Conservation (phyloP, 2,888 invertebrate species). For the Drosophila stalkeri region DNA sequence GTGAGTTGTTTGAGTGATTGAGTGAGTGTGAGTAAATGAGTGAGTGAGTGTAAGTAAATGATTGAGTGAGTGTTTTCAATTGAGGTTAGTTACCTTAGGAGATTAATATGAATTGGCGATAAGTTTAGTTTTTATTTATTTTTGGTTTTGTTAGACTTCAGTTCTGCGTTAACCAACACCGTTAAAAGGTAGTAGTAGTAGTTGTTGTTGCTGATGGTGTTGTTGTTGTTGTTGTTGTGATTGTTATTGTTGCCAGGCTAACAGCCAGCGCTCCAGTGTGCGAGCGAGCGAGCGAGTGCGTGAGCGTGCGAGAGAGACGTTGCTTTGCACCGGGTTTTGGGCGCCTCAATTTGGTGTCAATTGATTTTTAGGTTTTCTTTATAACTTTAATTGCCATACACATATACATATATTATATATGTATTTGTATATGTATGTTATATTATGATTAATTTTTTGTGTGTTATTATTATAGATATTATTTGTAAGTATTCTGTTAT, state of each 20-base stretch:
- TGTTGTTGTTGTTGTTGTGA: not conserved
- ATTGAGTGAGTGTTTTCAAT: constrained; percentile 31
- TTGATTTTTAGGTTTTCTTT: constrained; percentile 23
- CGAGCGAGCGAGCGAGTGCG: constrained; percentile 27
- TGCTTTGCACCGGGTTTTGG: constrained; percentile 21
- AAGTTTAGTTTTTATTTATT: constrained; percentile 59
- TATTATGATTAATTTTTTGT: constrained; percentile 29
- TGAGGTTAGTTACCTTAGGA: constrained; percentile 78
- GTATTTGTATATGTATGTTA: constrained; percentile 11
- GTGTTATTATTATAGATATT: constrained; percentile 43
- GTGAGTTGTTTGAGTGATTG: too few species aligned
- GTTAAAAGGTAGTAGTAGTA: not conserved
- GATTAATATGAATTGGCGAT: constrained; percentile 77
- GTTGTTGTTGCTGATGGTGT: not conserved
- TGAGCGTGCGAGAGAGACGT: constrained; percentile 11
- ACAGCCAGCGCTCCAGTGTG: constrained; percentile 41
- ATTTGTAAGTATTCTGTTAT: constrained; percentile 50
- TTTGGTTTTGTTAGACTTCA: constrained; percentile 54
- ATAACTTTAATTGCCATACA: constrained; percentile 10
- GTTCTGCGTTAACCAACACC: constrained; percentile 56
- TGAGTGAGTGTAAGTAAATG: not conserved
- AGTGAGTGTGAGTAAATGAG: constrained; percentile 10
- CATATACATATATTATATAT: constrained; percentile 7
- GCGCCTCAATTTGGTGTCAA: constrained; percentile 5
- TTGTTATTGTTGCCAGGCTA: constrained; percentile 10